Evolutionary conservation across 1,140 invertebrate species (phyloP).

Genomic region (Tetraneura akinire): DNA sequence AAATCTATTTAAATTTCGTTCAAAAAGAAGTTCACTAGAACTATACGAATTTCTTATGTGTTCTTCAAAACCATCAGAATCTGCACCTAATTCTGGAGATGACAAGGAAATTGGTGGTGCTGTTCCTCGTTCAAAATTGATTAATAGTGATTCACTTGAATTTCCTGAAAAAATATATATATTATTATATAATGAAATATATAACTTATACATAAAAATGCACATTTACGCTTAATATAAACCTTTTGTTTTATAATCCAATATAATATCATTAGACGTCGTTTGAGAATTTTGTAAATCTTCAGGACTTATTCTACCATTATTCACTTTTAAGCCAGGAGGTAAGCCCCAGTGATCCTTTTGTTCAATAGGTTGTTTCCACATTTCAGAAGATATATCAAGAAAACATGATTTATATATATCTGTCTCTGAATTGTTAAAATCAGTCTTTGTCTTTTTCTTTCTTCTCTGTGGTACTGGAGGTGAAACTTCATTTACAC

Average conservation of each 20-base stretch:
- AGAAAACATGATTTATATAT: conserved; percentile 1
- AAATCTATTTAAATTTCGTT: conserved; percentile 76
- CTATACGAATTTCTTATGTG: conserved; percentile 72
- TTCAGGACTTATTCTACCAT: not conserved
- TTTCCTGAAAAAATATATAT: conserved; percentile 35
- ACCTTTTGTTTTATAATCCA: conserved; percentile 35
- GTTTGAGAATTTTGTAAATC: not conserved
- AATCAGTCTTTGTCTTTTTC: conserved; percentile 2
- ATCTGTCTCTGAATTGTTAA: not conserved
- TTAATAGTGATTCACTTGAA: conserved; percentile 5
- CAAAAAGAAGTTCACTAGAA: conserved; percentile 78
- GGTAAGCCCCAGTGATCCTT: conserved; percentile 57
- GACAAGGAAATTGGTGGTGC: conserved; percentile 78
- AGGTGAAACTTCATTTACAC: conserved; percentile 38
- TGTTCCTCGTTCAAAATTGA: conserved; percentile 62
- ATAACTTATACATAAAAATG: not conserved
- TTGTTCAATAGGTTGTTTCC: conserved; percentile 49
- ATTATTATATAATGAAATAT: not conserved
- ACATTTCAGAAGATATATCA: conserved; percentile 1
- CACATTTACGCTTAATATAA: no score
- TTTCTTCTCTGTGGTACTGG: conserved; percentile 31
- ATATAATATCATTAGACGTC: no score
- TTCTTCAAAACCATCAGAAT: conserved; percentile 59
- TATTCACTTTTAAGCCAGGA: not conserved
- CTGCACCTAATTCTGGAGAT: conserved; percentile 71